These are phyloP conservation scores for Danio aesculapii DNA, from an alignment of 2,797 vertebrate genomes.

Conservation along the genomic window DNA sequence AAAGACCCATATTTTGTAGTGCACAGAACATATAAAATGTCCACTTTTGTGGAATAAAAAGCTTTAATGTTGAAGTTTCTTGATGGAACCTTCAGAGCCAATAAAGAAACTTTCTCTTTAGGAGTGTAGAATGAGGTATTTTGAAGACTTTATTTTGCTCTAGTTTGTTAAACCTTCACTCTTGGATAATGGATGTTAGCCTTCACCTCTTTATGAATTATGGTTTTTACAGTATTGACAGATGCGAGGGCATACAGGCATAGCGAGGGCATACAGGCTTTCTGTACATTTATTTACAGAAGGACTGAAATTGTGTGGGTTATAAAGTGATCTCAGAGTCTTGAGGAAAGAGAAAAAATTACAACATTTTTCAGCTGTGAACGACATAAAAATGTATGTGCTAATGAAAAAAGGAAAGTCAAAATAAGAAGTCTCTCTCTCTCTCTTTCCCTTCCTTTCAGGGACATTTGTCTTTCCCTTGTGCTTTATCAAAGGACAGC, in stretches of 20 bases:
- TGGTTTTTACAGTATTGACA: background rate
- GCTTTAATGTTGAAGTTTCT: no score
- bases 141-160: background rate
- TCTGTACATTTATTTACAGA: background rate
- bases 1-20: no score
- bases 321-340: constrained; percentile 24
- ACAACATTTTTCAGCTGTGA: background rate
- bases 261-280: no score
- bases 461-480: constrained; percentile 43
- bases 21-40: no score
- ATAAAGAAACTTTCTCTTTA: no score
- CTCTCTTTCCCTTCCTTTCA: constrained; percentile 2
- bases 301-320: constrained; percentile 6
- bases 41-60: no score
- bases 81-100: no score
- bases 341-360: constrained; percentile 20
- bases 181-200: background rate
- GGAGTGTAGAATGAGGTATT: background rate
- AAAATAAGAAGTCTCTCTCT: constrained; percentile 3
- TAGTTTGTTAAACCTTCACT: background rate
- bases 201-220: background rate
- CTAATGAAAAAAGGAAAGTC: constrained; percentile 18
- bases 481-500: constrained; percentile 47
- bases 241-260: background rate
- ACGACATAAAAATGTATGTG: constrained; percentile 26